Base-by-base conservation (phyloP, 2,113 vertebrate genomes). In the Silurus meridionalis region DNA sequence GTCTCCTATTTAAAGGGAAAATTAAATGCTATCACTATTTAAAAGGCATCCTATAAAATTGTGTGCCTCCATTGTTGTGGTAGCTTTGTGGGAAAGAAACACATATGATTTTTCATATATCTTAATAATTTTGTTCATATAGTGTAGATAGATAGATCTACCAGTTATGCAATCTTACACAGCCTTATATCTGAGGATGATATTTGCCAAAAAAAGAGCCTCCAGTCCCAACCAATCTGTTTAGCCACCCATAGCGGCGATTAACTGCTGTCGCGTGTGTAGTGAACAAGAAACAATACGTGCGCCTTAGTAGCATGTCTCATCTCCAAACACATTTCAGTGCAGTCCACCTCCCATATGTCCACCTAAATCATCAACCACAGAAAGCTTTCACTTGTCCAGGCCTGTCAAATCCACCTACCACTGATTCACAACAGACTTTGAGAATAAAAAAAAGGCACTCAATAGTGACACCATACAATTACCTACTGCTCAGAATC, bases 221-320 rank as follows among this genome's bases (percentile, higher is more conserved):
- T 57, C 53, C 50, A 14, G 52, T 19, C n/a, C 25, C 7, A 79
- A 58, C 8, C 19, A 17, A 7, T 58, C 11, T 79, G 53, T 77
- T 55, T 13, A 77, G 23, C 75, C 52, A 78, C 57, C 13, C n/a
- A 25, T 78, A 28, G n/a, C 23, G 17, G 52, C 6, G 28, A 80
- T 19, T 80, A 80, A 46, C 25, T 37, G 55, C 25, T 0, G 37
- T 15, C 8, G 8, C 46, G 55, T 79, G 55, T 58, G 53, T 37
- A 58, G 53, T 79, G 78, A 80, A 60, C 55, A 60, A 80, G 55
- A 80, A 80, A 80, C 55, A 80, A 60, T 58, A 37, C 60, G 78
- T 60, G 25, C 78, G 37, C 60, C 57, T 80, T 80, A 80, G 55
- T 37, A 80, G 9, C 55, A 60, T 79, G 53, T 60, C 55, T 80